Percentiles rank a stretch among this genome's conserved stretches.
Conservation (phyloP, 2,888 invertebrate species). For the Rotaria magnacalcarata region DNA sequence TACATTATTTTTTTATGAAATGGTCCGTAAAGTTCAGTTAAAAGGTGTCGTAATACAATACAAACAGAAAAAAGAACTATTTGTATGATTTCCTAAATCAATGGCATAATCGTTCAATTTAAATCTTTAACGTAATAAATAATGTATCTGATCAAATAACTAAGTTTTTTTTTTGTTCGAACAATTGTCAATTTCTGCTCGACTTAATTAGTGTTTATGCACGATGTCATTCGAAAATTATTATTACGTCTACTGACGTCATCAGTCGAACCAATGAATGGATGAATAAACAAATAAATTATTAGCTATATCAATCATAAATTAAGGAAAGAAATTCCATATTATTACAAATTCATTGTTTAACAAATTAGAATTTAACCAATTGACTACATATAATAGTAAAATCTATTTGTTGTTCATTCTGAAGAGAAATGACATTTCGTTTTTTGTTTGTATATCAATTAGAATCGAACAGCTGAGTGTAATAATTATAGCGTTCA, state of each 20-base stretch:
- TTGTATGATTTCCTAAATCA: neutral
- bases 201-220: neutral
- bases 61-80: neutral
- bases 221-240: neutral
- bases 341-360: neutral
- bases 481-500: conserved; percentile 11
- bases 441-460: neutral
- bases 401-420: neutral
- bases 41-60: neutral
- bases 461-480: neutral
- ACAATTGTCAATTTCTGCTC: conserved; percentile 8
- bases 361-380: neutral
- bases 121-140: neutral
- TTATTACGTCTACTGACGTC: neutral
- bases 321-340: neutral
- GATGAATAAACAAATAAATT: neutral
- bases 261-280: neutral
- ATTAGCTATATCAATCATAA: neutral
- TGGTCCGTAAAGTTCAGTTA: neutral
- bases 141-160: neutral
- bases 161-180: conserved; percentile 4
- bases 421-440: neutral
- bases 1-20: neutral
- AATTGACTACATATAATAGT: neutral
- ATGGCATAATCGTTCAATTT: neutral